A percentile compares a stretch with the other conserved stretches of the same genome.
Evolutionary conservation across 2,113 vertebrate genomes (phyloP).

Genomic region (Forbesichthys papilliferus): DNA sequence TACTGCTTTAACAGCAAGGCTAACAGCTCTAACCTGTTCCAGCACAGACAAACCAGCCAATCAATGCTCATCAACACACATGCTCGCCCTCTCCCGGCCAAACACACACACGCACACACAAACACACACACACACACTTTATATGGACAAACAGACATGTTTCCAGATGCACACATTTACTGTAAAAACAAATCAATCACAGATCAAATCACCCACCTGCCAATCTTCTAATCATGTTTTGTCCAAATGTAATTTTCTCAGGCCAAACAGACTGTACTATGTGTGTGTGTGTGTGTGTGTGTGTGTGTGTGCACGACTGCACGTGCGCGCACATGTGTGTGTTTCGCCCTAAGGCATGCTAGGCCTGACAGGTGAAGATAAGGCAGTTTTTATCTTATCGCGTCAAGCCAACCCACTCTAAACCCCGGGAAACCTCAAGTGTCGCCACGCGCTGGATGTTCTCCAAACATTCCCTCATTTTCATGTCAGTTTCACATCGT

Average conservation of each 20-base stretch:
- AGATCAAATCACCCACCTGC: slow-evolving; percentile 51
- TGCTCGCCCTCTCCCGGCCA: background rate
- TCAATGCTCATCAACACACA: background rate
- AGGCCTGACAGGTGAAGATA: slow-evolving; percentile 64
- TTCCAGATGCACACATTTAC: slow-evolving; percentile 13
- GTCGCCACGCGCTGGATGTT: slow-evolving; percentile 37
- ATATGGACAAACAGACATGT: background rate
- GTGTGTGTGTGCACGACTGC: background rate
- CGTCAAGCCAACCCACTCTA: slow-evolving; percentile 56
- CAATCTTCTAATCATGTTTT: slow-evolving; percentile 44
- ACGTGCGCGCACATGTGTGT: slow-evolving; percentile 15
- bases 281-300: slow-evolving; percentile 14
- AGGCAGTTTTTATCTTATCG: slow-evolving; percentile 67
- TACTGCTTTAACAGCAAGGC: background rate
- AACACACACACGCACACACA: background rate
- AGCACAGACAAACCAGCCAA: background rate
- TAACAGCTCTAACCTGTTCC: background rate
- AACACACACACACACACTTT: background rate
- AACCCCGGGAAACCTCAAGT: slow-evolving; percentile 59
- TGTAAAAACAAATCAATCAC: slow-evolving; percentile 23
- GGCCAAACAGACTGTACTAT: slow-evolving; percentile 34
- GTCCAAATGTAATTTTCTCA: slow-evolving; percentile 19
- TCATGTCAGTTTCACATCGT: slow-evolving; percentile 60
- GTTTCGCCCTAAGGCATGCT: slow-evolving; percentile 20
- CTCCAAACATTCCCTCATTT: slow-evolving; percentile 49